phyloP scores from a whole-genome alignment of 2,797 vertebrate species.

The Aphelocoma californica region DNA sequence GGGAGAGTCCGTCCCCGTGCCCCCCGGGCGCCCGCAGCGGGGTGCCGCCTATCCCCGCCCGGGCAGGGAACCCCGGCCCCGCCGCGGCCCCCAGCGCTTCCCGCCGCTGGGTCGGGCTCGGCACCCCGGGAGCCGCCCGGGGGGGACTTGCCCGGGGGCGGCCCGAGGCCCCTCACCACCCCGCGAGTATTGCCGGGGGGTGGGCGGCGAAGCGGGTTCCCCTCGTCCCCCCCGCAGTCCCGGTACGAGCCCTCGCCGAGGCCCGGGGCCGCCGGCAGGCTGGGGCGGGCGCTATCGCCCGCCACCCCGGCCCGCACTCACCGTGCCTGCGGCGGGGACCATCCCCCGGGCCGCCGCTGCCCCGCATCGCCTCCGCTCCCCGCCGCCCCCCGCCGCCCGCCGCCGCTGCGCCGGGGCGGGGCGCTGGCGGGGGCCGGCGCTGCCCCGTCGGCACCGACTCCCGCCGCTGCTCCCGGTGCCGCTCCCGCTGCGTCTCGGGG shows the following conservation, averaged over 20 bases:
- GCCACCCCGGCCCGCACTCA: constrained; percentile 25
- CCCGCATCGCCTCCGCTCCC: constrained; percentile 27
- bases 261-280: not conserved
- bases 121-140: not conserved
- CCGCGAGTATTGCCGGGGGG: not conserved
- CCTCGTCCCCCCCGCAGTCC: not conserved
- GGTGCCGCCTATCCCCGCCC: not conserved
- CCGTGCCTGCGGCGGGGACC: constrained; percentile 36
- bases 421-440: constrained; percentile 6
- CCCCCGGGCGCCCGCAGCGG: not conserved
- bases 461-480: not conserved
- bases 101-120: not conserved
- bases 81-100: not conserved
- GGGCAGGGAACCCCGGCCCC: not conserved
- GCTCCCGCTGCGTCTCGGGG: not conserved
- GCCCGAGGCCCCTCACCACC: not conserved
- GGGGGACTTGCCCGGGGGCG: not conserved
- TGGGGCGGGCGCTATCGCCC: not conserved
- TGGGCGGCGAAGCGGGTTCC: not conserved
- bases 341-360: constrained; percentile 12
- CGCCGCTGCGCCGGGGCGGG: not conserved
- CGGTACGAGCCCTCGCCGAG: not conserved
- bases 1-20: not conserved
- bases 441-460: not conserved
- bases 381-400: constrained; percentile 12